Evolutionary conservation across 2,888 invertebrate species (phyloP), one percentile per base, ranked within the genome.

Genomic region (Melinopterus prodromus): DNA sequence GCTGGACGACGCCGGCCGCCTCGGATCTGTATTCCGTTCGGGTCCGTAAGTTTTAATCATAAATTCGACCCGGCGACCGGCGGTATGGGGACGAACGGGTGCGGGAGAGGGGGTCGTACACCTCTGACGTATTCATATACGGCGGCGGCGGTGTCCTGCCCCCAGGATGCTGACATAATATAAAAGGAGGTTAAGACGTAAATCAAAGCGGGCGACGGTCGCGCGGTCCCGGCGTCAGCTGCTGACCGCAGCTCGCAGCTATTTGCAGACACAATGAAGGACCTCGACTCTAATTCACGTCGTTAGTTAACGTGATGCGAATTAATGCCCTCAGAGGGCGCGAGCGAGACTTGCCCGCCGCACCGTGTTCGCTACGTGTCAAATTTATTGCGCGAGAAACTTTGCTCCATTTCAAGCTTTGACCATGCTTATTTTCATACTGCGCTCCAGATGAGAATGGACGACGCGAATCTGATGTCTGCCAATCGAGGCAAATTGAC

Each of bases 101-200:
- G 26, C 1, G 26, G 26, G 26, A 26, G 26, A 26, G 26, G 53
- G 53, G 53, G 76, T 78, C 75, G 78, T 76, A 70, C 78, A 82
- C 84, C 85, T 84, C 85, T 86, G 86, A 85, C 86, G 85, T 85
- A 85, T 86, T 86, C 86, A 86, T 85, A 86, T 86, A 80, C 79
- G 78, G 79, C 76, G 79, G 77, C 80, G 77, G 69, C 37, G 71
- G 77, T 78, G 79, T 84, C 84, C 70, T 74, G 81, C 53, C 53
- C 53, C 53, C 81, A 79, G 81, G 82, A 82, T 82, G 86, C 86
- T 87, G 87, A 92, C 91, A 91, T 92, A 92, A 92, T 91, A 91
- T 91, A 90, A 90, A 91, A 90, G 89, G 90, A 88, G 89, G 89
- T 89, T 89, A 88, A 88, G 90, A 91, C 91, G 92, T 92, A 92